Evolutionary conservation across 2,797 vertebrate species (phyloP).

Genomic region (Eremophila alpestris): DNA sequence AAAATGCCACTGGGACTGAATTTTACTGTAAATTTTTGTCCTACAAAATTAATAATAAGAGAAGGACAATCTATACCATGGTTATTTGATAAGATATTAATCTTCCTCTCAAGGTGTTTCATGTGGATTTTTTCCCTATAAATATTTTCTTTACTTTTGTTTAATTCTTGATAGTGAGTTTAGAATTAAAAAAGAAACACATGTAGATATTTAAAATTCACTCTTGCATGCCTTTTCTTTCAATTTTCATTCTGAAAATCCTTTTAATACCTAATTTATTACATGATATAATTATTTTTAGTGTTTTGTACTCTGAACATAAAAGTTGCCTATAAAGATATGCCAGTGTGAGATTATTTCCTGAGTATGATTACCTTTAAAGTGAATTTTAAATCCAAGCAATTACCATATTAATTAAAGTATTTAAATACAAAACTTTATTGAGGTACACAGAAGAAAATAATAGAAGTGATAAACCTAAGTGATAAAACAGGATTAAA

Average conservation of each 20-base stretch:
- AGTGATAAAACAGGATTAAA: background rate
- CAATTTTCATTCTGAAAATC: background rate
- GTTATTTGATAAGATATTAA: background rate
- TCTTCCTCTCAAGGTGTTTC: background rate
- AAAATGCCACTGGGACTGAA: background rate
- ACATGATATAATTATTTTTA: background rate
- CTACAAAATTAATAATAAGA: background rate
- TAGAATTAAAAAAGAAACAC: background rate
- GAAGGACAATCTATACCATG: background rate
- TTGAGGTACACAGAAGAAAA: background rate
- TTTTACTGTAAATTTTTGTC: background rate
- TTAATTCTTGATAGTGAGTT: background rate
- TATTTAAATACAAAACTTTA: background rate
- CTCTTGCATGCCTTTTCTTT: background rate
- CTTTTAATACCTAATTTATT: background rate
- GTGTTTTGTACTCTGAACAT: background rate
- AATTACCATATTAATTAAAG: background rate
- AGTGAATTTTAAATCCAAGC: background rate
- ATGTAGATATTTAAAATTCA: background rate
- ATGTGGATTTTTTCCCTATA: background rate
- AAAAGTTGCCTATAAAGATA: background rate
- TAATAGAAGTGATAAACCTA: background rate
- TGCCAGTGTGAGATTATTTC: background rate
- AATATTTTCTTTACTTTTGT: background rate
- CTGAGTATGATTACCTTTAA: background rate